phyloP scores from a whole-genome alignment of 1,140 invertebrate species.

The Gerris buenoi region DNA sequence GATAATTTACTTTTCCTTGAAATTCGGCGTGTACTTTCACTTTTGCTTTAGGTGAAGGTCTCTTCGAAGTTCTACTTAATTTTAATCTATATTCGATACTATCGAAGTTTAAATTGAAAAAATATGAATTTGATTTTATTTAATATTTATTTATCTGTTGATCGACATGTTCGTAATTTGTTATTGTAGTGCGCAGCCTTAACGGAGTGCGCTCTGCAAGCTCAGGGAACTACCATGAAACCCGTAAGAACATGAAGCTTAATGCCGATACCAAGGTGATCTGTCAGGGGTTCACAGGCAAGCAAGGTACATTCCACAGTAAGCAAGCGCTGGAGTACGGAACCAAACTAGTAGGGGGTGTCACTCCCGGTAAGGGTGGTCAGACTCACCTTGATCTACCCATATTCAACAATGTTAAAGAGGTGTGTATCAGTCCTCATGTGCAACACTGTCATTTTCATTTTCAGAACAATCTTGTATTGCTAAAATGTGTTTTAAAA shows the following conservation, averaged over 20 bases:
- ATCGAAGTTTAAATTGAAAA: no score
- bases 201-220: constrained; percentile 36
- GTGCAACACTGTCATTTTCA: no score
- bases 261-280: constrained; percentile 84
- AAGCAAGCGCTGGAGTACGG: constrained; percentile 98
- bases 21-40: no score
- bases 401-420: constrained; percentile 84
- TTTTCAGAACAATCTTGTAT: no score
- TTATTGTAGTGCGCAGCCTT: constrained; percentile 6
- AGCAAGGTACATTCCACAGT: constrained; percentile 87
- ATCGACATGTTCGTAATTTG: background rate
- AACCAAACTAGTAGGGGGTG: constrained; percentile 92
- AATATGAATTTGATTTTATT: no score
- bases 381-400: constrained; percentile 83
- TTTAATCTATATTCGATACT: no score
- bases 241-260: constrained; percentile 68
- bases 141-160: no score
- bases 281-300: constrained; percentile 92
- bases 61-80: no score
- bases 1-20: no score
- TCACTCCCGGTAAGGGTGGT: constrained; percentile 93
- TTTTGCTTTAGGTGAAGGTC: no score
- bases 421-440: constrained; percentile 49
- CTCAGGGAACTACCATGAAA: constrained; percentile 44
- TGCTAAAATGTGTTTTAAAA: no score